phyloP scores from a whole-genome alignment of 1,140 invertebrate genomes.

The Procambarus virginalis region DNA sequence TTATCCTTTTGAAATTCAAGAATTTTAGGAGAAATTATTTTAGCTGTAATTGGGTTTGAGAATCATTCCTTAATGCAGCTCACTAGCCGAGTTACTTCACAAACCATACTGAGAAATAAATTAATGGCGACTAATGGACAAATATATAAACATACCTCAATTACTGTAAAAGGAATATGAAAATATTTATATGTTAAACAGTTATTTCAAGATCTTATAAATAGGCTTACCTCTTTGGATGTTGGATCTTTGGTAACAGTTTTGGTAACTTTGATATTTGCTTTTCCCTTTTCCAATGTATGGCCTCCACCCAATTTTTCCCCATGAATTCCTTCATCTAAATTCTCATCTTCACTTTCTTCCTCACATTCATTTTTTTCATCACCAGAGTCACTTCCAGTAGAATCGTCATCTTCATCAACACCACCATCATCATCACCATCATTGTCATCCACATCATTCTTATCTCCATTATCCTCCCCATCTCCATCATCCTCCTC shows the following conservation, averaged over 20 bases:
- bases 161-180: too few relatives aligned
- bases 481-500: neutral
- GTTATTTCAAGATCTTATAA: too few relatives aligned
- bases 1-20: too few relatives aligned
- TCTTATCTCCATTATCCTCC: neutral
- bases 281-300: neutral
- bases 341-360: neutral
- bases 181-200: too few relatives aligned
- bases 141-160: too few relatives aligned
- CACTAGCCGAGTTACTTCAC: too few relatives aligned
- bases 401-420: neutral
- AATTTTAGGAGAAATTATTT: too few relatives aligned
- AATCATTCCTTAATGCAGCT: too few relatives aligned
- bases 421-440: neutral
- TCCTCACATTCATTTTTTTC: neutral
- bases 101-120: too few relatives aligned
- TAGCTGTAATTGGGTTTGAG: too few relatives aligned
- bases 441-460: neutral
- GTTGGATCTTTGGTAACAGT: neutral
- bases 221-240: neutral
- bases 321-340: neutral
- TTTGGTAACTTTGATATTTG: neutral
- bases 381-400: neutral
- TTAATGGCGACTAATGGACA: too few relatives aligned
- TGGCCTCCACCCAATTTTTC: neutral